Evolutionary conservation across 2,113 vertebrate species (phyloP), one percentile per base, ranked within the genome.

Genomic region (Semnornis frantzii): DNA sequence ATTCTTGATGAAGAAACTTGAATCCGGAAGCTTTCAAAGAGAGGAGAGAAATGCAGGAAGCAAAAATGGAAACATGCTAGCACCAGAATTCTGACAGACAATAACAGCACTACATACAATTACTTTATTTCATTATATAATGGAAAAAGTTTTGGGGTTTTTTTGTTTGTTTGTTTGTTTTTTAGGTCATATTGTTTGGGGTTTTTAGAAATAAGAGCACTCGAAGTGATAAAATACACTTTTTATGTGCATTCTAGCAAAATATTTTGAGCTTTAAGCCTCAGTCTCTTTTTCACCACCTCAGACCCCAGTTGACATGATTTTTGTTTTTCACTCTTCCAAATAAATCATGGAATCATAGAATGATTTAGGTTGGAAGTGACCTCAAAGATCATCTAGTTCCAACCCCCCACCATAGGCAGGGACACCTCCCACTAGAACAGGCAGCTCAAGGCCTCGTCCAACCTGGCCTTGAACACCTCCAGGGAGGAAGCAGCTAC

Each of bases 101-200:
- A 19, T 48, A 75, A 42, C 23, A 80, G 30, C 25, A 33, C 7
- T 50, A 50, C 18, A 63, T 19, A 44, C 3, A 55, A 21, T 52
- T 64, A 54, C 3, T 10, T 19, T 73, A 24, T 73, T 85, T 80
- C 33, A 39, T 37, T 39, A 34, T 27, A 33, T 23, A 55, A 77
- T 20, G 6, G 16, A 9, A 59, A 74, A 58, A n/a, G 0, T n/a
- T n/a, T n/a, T n/a, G n/a, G n/a, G n/a, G n/a, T n/a, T n/a, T n/a
- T n/a, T n/a, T n/a, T n/a, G n/a, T n/a, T n/a, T n/a, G 15, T 15
- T 34, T 60, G 50, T 59, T 75, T 44, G 69, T 64, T 64, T 66
- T 10, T 28, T 18, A 64, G 60, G 15, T 8, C 19, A 28, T 5
- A 2, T n/a, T 34, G n/a, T 20, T 4, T 34, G 10, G 0, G 3